Base-by-base conservation (phyloP, 2,113 vertebrate species). In the Sorex araneus region DNA sequence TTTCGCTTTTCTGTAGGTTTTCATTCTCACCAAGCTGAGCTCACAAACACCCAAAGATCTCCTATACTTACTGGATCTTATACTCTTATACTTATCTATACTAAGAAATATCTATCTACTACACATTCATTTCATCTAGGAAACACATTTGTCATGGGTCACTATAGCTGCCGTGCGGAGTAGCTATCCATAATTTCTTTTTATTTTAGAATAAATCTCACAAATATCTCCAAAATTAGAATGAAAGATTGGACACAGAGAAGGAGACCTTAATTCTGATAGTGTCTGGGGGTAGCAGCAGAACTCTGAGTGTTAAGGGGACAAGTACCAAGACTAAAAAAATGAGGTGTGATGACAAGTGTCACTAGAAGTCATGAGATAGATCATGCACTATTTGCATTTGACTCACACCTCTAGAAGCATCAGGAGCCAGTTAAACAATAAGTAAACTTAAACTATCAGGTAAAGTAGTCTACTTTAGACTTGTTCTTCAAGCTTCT, bases 301-400 rank as follows among this genome's bases (percentile, higher is more conserved):
- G 21, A 25, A 28, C 30, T 30, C 36, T 28, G 9, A 15, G 2
- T 6, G 7, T 30, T 5, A 4, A 28, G 28, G 16, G 19, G n/a
- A 57, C 76, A 80, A 34, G 34, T 45, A 27, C 3, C 1, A 27
- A 69, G 40, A 40, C 4, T 40, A 7, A 36, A 83, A 83, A 50
- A 32, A 9, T 27, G 6, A 4, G 4, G 27, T 66, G 1, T 0
- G 1, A 79, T 0, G 1, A 79, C 8, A 36, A 67, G 69, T 27
- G 25, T 69, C 43, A 78, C 69, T 1, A 30, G 40, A 66, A 21
- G 10, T 23, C 8, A 43, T 0, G 27, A 78, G n/a, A 32, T 1
- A 54, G 3, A 7, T 2, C 23, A 0, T 18, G 30, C 3, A 9
- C 16, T 21, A 3, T n/a, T 21, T 0, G 1, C 34, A n/a, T 54